phyloP scores from a whole-genome alignment of 2,113 vertebrate species.

The Ariopsis seemanni region DNA sequence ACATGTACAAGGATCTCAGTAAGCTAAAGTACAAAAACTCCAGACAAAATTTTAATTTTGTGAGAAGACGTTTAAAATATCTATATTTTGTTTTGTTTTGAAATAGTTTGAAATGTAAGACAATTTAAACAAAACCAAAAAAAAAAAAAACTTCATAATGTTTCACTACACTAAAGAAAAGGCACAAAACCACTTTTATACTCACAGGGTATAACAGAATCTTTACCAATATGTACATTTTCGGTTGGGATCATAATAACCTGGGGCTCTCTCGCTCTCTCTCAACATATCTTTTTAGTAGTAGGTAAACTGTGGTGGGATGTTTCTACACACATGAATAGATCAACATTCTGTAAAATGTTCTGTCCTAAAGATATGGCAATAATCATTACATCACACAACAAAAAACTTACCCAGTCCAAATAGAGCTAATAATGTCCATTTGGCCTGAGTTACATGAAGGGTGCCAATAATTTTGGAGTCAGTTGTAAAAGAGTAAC shows the following conservation, averaged over 20 bases:
- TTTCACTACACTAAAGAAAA: background rate
- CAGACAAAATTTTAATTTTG: background rate
- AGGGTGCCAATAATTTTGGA: background rate
- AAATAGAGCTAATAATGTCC: background rate
- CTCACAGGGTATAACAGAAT: background rate
- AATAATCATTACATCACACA: background rate
- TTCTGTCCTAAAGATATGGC: background rate
- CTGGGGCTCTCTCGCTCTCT: background rate
- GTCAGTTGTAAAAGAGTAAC: background rate
- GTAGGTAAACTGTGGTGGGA: background rate
- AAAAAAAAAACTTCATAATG: background rate
- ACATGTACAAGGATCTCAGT: background rate
- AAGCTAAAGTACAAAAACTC: background rate
- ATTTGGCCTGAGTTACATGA: background rate
- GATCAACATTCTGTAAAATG: background rate
- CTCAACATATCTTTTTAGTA: background rate
- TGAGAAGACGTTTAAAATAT: background rate
- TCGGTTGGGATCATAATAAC: background rate
- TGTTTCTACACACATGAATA: background rate
- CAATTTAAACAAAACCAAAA: background rate
- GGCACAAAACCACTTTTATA: background rate
- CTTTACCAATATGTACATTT: background rate
- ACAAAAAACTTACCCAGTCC: background rate
- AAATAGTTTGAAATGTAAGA: background rate
- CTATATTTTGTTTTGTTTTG: background rate